Percentiles rank a stretch among this genome's conserved stretches.
These are phyloP conservation scores for Leucozona laternaria DNA, from an alignment of 2,888 invertebrate genomes.

Conservation along the genomic window DNA sequence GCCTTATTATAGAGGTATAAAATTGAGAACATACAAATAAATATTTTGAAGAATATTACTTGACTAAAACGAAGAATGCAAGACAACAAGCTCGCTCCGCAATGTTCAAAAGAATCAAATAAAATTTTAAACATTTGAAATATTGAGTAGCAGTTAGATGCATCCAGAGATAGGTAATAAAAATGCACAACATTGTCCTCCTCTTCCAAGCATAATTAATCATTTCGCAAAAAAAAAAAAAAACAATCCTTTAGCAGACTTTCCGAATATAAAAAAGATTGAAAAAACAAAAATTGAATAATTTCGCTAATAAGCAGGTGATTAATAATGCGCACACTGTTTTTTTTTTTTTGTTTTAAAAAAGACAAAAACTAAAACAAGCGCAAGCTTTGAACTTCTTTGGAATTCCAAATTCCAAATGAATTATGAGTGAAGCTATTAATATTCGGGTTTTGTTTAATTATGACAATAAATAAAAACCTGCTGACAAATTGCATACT, in stretches of 20 bases:
- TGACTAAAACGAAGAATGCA: no score
- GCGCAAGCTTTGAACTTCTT: conserved; percentile 45
- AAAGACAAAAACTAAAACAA: background rate
- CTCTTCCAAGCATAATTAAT: conserved; percentile 50
- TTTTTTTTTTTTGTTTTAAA: conserved; percentile 63
- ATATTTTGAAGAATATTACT: no score
- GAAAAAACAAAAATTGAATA: conserved; percentile 53
- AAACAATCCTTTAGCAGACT: conserved; percentile 36
- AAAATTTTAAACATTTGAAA: conserved; percentile 20
- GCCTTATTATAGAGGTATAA: no score
- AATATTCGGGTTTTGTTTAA: conserved; percentile 59
- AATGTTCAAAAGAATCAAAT: background rate
- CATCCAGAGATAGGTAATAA: conserved; percentile 38
- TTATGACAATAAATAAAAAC: conserved; percentile 56
- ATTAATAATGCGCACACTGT: conserved; percentile 60
- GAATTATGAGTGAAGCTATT: conserved; percentile 57
- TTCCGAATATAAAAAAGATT: background rate
- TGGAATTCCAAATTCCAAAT: conserved; percentile 42
- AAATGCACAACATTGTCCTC: conserved; percentile 26
- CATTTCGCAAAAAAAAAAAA: conserved; percentile 34
- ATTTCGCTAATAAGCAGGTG: conserved; percentile 67
- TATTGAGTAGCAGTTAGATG: conserved; percentile 48
- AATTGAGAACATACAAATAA: no score
- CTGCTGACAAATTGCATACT: conserved; percentile 63
- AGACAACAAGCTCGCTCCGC: no score